Base-by-base conservation (phyloP, 2,113 vertebrate species). In the Naja naja region DNA sequence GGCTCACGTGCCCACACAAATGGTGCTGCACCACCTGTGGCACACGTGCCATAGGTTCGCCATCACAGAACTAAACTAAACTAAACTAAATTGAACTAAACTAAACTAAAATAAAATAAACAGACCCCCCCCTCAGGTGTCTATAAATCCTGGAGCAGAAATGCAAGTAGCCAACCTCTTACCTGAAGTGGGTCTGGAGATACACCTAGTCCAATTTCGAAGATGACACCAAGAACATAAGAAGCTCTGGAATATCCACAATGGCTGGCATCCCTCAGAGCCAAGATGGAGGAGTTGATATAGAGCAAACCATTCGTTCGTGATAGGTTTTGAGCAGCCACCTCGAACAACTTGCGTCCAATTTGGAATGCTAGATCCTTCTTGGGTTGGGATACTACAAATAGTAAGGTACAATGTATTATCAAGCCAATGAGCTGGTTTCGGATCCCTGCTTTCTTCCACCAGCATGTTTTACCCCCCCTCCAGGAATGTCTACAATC, bases 221-320 rank as follows among this genome's bases (percentile, higher is more conserved):
- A 98, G 95, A 98, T 93, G 90, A 98, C 97, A 30, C 98, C 97
- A 94, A 99, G 97, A 95, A 99, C 97, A 93, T 99, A 98, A 86
- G 99, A 98, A 20, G 99, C 98, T 96, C 97, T 98, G 93, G 99
- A 98, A 94, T 98, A 98, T n/a, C 98, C 98, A 95, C 98, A 98
- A 96, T 98, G 99, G 95, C 98, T 98, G 91, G 98, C 98, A 87
- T 97, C 97, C 97, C 97, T 91, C 91, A 99, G 97, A 0, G 98
- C 96, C 90, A 97, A 96, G 22, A 97, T 0, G 56, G 95, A 95
- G 85, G 97, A 95, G 91, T 94, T 96, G 43, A 97, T 88, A 45
- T 92, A 93, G 89, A 95, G 95, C 86, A 97, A 96, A 90, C 94
- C 96, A 89, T 96, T 90, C 0, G 90, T 0, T 0, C 93, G 34